A percentile compares a stretch with the other conserved stretches of the same genome.
Evolutionary conservation across 2,113 vertebrate genomes (phyloP).

Genomic region (Lophius piscatorius): DNA sequence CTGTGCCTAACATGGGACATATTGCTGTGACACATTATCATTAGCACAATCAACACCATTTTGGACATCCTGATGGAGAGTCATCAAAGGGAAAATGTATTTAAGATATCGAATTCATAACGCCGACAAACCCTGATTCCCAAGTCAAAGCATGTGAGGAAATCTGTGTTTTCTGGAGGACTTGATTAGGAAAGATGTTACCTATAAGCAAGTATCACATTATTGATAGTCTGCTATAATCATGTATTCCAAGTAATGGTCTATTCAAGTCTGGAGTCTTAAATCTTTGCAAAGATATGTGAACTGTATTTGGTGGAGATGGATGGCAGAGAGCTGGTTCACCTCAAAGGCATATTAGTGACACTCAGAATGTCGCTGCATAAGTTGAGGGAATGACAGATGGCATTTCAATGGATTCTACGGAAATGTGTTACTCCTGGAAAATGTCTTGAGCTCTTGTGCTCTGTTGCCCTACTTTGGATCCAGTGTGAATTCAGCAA

Average conservation of each 20-base stretch:
- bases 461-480: conserved; percentile 43
- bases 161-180: not conserved
- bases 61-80: conserved; percentile 57
- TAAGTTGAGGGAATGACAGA: conserved; percentile 62
- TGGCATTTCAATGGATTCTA: conserved; percentile 70
- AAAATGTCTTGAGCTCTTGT: conserved; percentile 45
- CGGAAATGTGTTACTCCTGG: conserved; percentile 59
- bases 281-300: conserved; percentile 23
- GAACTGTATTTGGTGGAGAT: conserved; percentile 58
- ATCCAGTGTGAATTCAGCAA: conserved; percentile 16
- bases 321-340: conserved; percentile 64
- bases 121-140: conserved; percentile 31
- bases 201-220: conserved; percentile 18
- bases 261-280: conserved; percentile 40
- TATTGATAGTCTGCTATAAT: conserved; percentile 31
- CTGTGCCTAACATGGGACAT: conserved; percentile 35
- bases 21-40: conserved; percentile 66
- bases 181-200: not conserved
- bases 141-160: conserved; percentile 3
- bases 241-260: conserved; percentile 19
- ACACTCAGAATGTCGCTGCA: conserved; percentile 63
- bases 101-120: conserved; percentile 43
- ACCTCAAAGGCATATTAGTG: conserved; percentile 59
- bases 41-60: conserved; percentile 68
- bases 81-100: conserved; percentile 54